Evolutionary conservation across 2,797 vertebrate genomes (phyloP).

Genomic region (Lacerta bilineata): DNA sequence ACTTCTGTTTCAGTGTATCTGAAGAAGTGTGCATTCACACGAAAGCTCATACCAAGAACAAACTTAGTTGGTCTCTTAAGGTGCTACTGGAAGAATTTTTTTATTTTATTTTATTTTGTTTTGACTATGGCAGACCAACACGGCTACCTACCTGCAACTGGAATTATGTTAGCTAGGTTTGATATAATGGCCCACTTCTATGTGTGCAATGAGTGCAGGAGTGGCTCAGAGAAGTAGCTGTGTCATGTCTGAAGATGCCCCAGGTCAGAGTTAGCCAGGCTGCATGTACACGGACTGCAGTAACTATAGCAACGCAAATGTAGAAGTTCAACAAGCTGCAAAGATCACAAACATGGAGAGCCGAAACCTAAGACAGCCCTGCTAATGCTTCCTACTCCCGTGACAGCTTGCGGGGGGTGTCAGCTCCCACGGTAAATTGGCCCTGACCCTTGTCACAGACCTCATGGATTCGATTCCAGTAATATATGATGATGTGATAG

Average conservation of each 20-base stretch:
- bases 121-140: too few relatives aligned
- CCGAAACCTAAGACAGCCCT: conserved; percentile 14
- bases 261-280: conserved; percentile 2
- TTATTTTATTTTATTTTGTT: too few relatives aligned
- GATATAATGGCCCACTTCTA: too few relatives aligned
- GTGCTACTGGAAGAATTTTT: too few relatives aligned
- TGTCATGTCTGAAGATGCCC: not conserved
- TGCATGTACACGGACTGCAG: not conserved
- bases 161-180: not conserved
- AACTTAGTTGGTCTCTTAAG: too few relatives aligned
- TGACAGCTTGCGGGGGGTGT: conserved; percentile 55
- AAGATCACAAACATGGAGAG: fast-evolving
- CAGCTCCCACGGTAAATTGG: not conserved
- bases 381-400: conserved; percentile 46
- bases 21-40: too few relatives aligned
- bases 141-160: too few relatives aligned
- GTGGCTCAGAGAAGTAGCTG: not conserved
- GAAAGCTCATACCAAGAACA: too few relatives aligned
- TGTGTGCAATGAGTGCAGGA: not conserved
- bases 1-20: too few relatives aligned
- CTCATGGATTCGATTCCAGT: not conserved
- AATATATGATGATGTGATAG: not conserved
- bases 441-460: not conserved
- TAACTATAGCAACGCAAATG: fast-evolving
- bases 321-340: not conserved